These are phyloP conservation scores for Asbolus verrucosus DNA, from an alignment of 1,140 invertebrate genomes.

Conservation along the genomic window DNA sequence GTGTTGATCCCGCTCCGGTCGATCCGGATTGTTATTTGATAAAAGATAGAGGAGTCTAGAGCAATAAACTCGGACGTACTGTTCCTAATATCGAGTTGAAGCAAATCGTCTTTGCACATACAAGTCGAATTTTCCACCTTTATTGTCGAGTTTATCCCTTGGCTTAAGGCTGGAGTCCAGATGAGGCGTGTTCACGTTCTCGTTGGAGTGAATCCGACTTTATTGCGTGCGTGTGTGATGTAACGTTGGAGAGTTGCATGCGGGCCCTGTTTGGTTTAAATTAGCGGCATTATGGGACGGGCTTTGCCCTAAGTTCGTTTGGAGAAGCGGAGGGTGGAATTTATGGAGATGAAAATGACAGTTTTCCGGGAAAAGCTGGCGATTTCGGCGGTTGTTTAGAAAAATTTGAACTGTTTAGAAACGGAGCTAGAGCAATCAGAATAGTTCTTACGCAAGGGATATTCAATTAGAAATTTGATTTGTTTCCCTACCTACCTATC, in stretches of 20 bases:
- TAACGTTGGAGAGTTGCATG: background rate
- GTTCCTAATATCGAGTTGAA: no score
- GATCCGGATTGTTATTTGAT: no score
- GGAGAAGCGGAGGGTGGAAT: background rate
- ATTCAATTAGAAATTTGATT: conserved; percentile 2
- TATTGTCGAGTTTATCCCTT: background rate
- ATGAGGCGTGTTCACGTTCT: background rate
- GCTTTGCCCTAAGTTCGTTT: background rate
- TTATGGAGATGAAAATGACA: background rate
- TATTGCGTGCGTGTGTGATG: no score
- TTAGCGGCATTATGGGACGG: background rate
- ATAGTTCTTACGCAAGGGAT: background rate
- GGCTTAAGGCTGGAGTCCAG: background rate
- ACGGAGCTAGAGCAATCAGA: background rate
- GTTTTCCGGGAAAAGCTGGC: background rate
- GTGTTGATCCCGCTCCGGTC: no score
- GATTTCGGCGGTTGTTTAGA: background rate
- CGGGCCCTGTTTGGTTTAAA: conserved; percentile 1
- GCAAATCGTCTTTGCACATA: background rate
- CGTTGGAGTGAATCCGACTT: background rate
- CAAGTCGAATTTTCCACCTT: background rate
- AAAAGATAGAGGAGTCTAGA: no score
- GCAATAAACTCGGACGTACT: no score
- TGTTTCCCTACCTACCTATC: no score
- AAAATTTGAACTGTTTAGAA: background rate